Conservation (phyloP, 2,113 vertebrate species). For the Pedionomus torquatus region DNA sequence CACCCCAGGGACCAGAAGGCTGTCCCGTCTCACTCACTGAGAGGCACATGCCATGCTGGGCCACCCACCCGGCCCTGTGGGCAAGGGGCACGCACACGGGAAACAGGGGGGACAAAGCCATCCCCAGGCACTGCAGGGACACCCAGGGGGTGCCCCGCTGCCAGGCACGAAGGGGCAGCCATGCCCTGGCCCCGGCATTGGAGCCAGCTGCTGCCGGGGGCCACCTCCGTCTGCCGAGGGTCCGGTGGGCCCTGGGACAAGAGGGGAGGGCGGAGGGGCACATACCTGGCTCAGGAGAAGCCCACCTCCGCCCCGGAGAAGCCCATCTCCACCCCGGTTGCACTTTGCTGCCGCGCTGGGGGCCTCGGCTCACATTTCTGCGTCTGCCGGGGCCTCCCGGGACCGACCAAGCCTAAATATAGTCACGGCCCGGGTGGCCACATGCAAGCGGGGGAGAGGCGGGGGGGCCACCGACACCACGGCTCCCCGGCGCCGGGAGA, state of each 20-base stretch:
- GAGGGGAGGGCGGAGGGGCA: background rate
- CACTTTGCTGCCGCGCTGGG: background rate
- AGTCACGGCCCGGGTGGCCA: slow-evolving; percentile 75
- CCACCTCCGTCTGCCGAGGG: background rate
- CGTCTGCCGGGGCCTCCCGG: slow-evolving; percentile 63
- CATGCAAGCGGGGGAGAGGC: background rate
- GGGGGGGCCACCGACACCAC: slow-evolving; percentile 24
- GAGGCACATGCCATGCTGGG: background rate
- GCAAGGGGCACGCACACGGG: background rate
- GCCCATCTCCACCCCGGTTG: slow-evolving; percentile 19
- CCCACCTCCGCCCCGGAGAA: slow-evolving; percentile 18
- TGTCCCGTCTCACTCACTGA: accelerated
- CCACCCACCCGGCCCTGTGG: background rate
- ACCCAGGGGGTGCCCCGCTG: background rate
- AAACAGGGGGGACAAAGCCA: background rate
- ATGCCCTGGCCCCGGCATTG: accelerated
- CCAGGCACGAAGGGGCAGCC: accelerated
- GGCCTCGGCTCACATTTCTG: slow-evolving; percentile 81
- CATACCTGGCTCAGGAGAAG: slow-evolving; percentile 60
- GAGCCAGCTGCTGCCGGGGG: background rate
- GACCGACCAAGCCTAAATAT: slow-evolving; percentile 86
- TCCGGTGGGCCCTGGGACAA: background rate
- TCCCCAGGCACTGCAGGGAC: accelerated
- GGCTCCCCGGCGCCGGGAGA: background rate
- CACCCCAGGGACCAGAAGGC: background rate